Evolutionary conservation across 2,797 vertebrate species (phyloP).

Genomic region (Oophaga sylvatica): DNA sequence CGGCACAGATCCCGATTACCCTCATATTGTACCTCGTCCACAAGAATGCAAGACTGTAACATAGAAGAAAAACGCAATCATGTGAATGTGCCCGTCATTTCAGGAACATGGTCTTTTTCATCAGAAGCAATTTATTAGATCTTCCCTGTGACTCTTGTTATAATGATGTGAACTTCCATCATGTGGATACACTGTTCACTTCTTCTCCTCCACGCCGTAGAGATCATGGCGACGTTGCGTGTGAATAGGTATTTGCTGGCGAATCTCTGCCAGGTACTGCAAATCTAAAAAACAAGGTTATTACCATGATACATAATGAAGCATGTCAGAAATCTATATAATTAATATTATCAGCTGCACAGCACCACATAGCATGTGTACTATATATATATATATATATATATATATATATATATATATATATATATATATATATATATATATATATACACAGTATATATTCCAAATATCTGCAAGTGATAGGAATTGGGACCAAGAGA

Average conservation of each 20-base stretch:
- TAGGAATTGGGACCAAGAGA: too few relatives aligned
- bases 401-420: too few relatives aligned
- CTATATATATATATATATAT: too few relatives aligned
- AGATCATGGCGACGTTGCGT: slow-evolving; percentile 86
- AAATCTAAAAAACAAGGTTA: slow-evolving; percentile 78
- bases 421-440: too few relatives aligned
- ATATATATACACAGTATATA: too few relatives aligned
- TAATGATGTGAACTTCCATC: neutral
- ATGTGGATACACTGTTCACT: slow-evolving; percentile 41
- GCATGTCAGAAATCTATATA: too few relatives aligned
- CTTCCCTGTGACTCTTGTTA: neutral
- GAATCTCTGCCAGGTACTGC: slow-evolving; percentile 86
- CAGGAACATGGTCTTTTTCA: neutral
- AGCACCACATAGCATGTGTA: too few relatives aligned
- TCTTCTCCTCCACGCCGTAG: slow-evolving; percentile 77
- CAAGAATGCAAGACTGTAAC: neutral
- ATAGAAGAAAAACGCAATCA: neutral
- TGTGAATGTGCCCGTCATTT: neutral
- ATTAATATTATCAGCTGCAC: neutral
- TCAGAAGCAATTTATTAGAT: neutral
- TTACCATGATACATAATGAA: neutral
- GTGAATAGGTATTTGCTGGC: slow-evolving; percentile 90
- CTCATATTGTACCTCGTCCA: neutral
- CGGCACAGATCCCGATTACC: neutral
- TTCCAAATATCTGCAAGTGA: too few relatives aligned